Conservation (phyloP, 2,888 invertebrate species). For the Pseudococcus viburni region DNA sequence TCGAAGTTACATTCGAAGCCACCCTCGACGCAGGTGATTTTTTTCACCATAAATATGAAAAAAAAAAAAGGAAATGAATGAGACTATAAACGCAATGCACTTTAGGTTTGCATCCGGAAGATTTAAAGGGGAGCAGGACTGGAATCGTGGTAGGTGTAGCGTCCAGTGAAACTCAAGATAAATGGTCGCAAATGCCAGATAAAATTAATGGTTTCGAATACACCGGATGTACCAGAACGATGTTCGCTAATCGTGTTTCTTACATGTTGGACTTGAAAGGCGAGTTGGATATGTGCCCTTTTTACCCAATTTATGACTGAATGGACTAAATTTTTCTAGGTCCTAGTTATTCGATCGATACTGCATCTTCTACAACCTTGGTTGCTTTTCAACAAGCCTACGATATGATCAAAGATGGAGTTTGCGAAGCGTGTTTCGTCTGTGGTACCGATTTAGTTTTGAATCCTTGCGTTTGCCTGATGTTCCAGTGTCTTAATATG, state of each 20-base stretch:
- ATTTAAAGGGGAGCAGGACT: conserved; percentile 67
- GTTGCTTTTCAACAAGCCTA: conserved; percentile 73
- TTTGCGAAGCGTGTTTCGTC: conserved; percentile 75
- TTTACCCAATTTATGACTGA: background rate
- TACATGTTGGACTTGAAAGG: conserved; percentile 67
- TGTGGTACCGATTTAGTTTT: conserved; percentile 84
- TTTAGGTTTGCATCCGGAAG: conserved; percentile 67
- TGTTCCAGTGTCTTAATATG: conserved; percentile 95
- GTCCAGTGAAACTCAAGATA: conserved; percentile 67
- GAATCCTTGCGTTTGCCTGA: conserved; percentile 92
- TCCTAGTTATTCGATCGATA: conserved; percentile 76
- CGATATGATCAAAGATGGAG: conserved; percentile 70
- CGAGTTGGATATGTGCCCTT: background rate
- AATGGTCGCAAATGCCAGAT: conserved; percentile 67
- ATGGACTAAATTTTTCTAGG: conserved; percentile 70
- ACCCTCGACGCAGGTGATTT: conserved; percentile 73
- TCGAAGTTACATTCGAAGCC: conserved; percentile 74
- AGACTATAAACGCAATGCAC: background rate
- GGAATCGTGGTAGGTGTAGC: conserved; percentile 67
- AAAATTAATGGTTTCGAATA: conserved; percentile 67
- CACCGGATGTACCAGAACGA: conserved; percentile 67
- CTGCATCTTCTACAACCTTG: conserved; percentile 76
- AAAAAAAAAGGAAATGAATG: conserved; percentile 5
- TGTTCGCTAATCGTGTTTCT: conserved; percentile 67
- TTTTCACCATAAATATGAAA: background rate